These are phyloP conservation scores for Centroberyx gerrardi DNA, from an alignment of 2,797 vertebrate species.

Conservation along the genomic window DNA sequence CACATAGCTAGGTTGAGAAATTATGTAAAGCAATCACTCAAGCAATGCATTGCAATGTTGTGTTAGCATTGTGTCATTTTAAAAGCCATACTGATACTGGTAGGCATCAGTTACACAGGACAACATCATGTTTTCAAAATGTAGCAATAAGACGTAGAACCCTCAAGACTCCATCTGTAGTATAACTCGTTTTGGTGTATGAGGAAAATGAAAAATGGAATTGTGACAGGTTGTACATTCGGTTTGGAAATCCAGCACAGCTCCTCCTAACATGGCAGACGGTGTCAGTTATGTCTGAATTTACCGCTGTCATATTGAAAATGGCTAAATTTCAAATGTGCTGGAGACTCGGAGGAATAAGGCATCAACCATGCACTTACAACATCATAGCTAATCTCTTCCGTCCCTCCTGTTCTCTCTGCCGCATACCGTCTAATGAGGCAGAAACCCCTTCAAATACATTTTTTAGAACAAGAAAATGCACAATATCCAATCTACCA, in stretches of 20 bases:
- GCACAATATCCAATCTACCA: constrained; percentile 35
- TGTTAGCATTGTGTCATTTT: constrained; percentile 10
- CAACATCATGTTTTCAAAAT: constrained; percentile 35
- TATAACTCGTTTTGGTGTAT: constrained; percentile 30
- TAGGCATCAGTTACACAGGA: not conserved
- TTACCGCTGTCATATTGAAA: constrained; percentile 37
- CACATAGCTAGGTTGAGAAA: not conserved
- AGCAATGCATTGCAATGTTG: not conserved
- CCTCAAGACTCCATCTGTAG: constrained; percentile 14
- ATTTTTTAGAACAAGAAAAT: constrained; percentile 50
- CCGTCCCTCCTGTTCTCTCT: constrained; percentile 36
- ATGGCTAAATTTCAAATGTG: constrained; percentile 31
- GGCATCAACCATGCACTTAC: constrained; percentile 40
- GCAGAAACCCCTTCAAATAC: constrained; percentile 42
- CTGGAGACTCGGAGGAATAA: constrained; percentile 25
- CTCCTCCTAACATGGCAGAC: constrained; percentile 32
- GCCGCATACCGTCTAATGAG: constrained; percentile 47
- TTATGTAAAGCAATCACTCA: constrained; percentile 38
- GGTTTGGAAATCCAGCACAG: constrained; percentile 30
- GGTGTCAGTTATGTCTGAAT: constrained; percentile 39
- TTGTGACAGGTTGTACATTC: constrained; percentile 47
- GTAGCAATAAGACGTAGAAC: constrained; percentile 1
- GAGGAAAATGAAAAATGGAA: constrained; percentile 35
- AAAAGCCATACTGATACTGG: not conserved
- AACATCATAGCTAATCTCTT: constrained; percentile 50